Percentiles rank a stretch among this genome's conserved stretches.
phyloP scores from a whole-genome alignment of 2,113 vertebrate genomes.

The Sebastes fasciatus region DNA sequence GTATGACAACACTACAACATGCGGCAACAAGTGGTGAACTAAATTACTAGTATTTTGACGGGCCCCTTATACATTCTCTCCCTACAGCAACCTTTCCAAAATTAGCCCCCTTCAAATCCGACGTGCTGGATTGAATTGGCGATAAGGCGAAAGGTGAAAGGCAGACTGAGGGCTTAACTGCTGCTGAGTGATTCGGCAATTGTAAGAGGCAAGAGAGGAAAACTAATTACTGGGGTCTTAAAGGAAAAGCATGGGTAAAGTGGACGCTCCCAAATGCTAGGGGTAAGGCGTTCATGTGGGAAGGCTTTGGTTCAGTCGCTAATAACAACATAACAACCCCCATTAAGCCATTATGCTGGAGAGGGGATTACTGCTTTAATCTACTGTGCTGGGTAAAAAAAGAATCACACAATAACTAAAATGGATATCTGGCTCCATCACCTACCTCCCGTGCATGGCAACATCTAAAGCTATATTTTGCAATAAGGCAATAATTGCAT shows the following conservation, averaged over 20 bases:
- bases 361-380: conserved; percentile 69
- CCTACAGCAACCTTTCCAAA: conserved; percentile 57
- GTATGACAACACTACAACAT: conserved; percentile 52
- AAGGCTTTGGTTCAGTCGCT: conserved; percentile 70
- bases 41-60: conserved; percentile 71
- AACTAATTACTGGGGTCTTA: conserved; percentile 82
- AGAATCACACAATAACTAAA: conserved; percentile 45
- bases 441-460: conserved; percentile 11
- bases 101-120: conserved; percentile 63
- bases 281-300: conserved; percentile 68
- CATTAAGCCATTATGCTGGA: conserved; percentile 68
- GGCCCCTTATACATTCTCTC: conserved; percentile 39
- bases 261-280: conserved; percentile 57
- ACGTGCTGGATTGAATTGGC: conserved; percentile 62
- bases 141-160: conserved; percentile 70
- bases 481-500: conserved; percentile 17
- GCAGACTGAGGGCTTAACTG: conserved; percentile 67
- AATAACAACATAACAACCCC: conserved; percentile 77
- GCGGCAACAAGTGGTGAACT: conserved; percentile 75
- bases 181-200: conserved; percentile 74
- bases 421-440: conserved; percentile 26
- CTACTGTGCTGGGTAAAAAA: conserved; percentile 48
- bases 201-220: conserved; percentile 70
- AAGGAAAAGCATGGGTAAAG: conserved; percentile 73
- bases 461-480: conserved; percentile 18